Evolutionary conservation across 2,888 invertebrate species (phyloP), one percentile per base, ranked within the genome.

Genomic region (Drosophila prostipennis): DNA sequence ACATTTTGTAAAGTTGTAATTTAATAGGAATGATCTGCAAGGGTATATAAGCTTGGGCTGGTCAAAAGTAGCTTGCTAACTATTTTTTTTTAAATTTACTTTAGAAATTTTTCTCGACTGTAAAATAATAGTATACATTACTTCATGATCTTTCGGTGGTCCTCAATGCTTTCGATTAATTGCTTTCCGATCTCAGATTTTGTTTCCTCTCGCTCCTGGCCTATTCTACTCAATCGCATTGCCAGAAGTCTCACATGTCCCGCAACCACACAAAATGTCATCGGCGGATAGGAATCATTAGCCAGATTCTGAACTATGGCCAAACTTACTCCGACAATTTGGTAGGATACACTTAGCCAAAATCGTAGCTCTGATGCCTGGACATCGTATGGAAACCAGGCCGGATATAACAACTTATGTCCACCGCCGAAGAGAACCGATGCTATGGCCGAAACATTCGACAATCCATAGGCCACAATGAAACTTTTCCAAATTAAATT

Each of bases 101-200:
- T n/a, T n/a, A n/a, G n/a, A 19, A 19, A 19, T 19, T 19, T 19
- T 19, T 19, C 19, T 19, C 19, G 19, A 19, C 19, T 19, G 19
- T 19, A 19, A 19, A 19, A 19, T 19, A 19, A 19, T 19, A 19
- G 19, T 19, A 19, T 19, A 26, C 7, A 19, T 45, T 58, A 78
- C 78, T 63, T 65, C 39, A 72, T 57, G 0, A 78, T 45, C 13
- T 59, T 56, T 6, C 59, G 14, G 29, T 78, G 72, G 29, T 72
- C 75, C 36, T 70, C 56, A 8, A 78, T 68, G 23, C 78, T 57
- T 5, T 46, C 63, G 3, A 46, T 19, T 10, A 78, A 45, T 5
- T 78, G 26, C 0, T n/a, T 42, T 8, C 43, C 61, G 11, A 54
- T 56, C 2, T 40, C 26, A 6, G 10, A 8, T 2, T 39, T 37